Evolutionary conservation across 2,113 vertebrate species (phyloP).

Genomic region (Engraulis encrasicolus): DNA sequence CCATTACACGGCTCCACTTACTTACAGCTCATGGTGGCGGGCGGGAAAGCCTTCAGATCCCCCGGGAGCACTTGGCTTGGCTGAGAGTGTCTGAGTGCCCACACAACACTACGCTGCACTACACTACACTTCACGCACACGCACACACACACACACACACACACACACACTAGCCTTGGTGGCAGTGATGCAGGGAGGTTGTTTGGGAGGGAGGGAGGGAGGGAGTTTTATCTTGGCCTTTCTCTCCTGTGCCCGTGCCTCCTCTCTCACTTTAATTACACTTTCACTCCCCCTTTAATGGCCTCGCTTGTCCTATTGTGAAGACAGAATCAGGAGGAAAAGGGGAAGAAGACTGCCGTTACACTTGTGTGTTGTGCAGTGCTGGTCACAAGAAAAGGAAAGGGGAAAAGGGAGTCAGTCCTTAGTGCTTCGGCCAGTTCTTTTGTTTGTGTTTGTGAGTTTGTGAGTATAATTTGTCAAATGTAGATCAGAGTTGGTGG

Average conservation of each 20-base stretch:
- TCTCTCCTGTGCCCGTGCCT: background rate
- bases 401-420: background rate
- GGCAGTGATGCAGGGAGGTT: background rate
- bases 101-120: too few species aligned
- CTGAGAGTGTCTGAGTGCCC: too few species aligned
- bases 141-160: too few species aligned
- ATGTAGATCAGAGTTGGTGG: background rate
- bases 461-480: slow-evolving; percentile 17
- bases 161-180: too few species aligned
- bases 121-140: too few species aligned
- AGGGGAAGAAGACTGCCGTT: background rate
- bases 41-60: background rate
- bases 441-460: slow-evolving; percentile 1
- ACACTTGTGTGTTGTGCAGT: background rate
- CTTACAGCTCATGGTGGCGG: background rate
- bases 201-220: too few species aligned
- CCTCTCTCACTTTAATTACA: background rate
- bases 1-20: slow-evolving; percentile 6
- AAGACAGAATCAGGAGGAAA: background rate
- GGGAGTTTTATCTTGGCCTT: background rate
- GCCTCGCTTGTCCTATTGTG: background rate
- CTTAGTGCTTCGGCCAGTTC: background rate
- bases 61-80: background rate
- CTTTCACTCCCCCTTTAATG: background rate
- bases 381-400: background rate